Percentiles rank a stretch among this genome's conserved stretches.
Evolutionary conservation across 2,113 vertebrate species (phyloP).

Genomic region (Datnioides undecimradiatus): DNA sequence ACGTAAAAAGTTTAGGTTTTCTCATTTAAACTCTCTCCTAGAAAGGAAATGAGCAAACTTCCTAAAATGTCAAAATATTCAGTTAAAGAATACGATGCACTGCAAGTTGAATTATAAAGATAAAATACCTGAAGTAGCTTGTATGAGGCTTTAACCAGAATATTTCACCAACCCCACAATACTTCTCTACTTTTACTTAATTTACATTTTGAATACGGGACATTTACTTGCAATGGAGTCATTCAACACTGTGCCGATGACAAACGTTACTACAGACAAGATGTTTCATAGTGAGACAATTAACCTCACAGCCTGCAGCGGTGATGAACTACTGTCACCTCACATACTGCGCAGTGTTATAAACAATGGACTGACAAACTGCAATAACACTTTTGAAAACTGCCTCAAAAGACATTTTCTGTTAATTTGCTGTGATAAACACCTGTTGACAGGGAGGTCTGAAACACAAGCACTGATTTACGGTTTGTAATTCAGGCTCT

Average conservation of each 20-base stretch:
- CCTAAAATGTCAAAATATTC: not conserved
- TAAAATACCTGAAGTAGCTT: not conserved
- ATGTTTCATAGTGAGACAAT: not conserved
- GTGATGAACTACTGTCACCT: not conserved
- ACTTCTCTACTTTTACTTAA: too few species aligned
- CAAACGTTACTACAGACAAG: not conserved
- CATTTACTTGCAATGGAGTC: not conserved
- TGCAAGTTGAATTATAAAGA: too few species aligned
- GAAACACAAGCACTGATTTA: not conserved
- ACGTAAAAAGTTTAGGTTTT: too few species aligned
- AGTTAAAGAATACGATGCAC: too few species aligned
- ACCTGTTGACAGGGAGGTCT: not conserved
- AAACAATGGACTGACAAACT: not conserved
- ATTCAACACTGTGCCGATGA: not conserved
- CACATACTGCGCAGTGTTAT: not conserved
- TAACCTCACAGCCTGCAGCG: not conserved
- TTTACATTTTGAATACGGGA: not conserved
- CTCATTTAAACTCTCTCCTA: not conserved
- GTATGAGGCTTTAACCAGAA: too few species aligned
- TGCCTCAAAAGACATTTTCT: slow-evolving; percentile 12
- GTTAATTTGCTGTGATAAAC: not conserved
- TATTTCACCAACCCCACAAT: too few species aligned
- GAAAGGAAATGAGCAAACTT: not conserved
- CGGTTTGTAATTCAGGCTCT: not conserved
- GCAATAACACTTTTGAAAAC: not conserved